Evolutionary conservation across 2,797 vertebrate genomes (phyloP), one percentile per base, ranked within the genome.

Genomic region (Trematomus bernacchii): DNA sequence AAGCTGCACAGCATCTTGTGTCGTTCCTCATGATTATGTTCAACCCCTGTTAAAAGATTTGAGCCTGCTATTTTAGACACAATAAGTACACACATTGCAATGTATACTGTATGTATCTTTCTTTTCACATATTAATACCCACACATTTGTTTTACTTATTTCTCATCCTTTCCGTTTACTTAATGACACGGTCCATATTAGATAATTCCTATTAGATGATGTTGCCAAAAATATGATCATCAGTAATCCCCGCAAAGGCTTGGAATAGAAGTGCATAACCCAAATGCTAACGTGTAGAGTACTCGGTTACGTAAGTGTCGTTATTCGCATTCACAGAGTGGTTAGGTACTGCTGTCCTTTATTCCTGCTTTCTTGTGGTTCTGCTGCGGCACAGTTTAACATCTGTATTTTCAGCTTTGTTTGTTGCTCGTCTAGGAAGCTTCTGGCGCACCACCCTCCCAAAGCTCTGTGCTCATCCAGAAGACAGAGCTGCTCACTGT

Each of bases 161-260:
- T 62, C 33, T 79, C 63, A 64, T 71, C 66, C 82, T 69, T 61
- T 66, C 79, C 3, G 0, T 61, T 79, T 71, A 55, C 62, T 77
- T 85, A 90, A 76, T 73, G 66, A 68, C 73, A 84, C 46, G 53
- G 71, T 61, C 55, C 52, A 66, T 77, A 83, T 85, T 76, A 79
- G 80, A 84, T 86, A 71, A 91, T 90, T 80, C 73, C 79, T 85
- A 57, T 80, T 63, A 84, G 87, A 87, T 76, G 12, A 77, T 61
- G 77, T 73, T 82, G 59, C 87, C 87, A 80, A 89, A 89, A 87
- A 88, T 85, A 85, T 80, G 70, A 79, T 40, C 21, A 46, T 68
- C 55, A 66, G 68, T 91, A 89, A 90, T 91, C 77, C 77, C 40
- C 43, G 59, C 43, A 57, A 37, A 72, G 60, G 47, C 76, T 85